Conservation (phyloP, 2,113 vertebrate genomes). For the Corythornis madagascariensis region DNA sequence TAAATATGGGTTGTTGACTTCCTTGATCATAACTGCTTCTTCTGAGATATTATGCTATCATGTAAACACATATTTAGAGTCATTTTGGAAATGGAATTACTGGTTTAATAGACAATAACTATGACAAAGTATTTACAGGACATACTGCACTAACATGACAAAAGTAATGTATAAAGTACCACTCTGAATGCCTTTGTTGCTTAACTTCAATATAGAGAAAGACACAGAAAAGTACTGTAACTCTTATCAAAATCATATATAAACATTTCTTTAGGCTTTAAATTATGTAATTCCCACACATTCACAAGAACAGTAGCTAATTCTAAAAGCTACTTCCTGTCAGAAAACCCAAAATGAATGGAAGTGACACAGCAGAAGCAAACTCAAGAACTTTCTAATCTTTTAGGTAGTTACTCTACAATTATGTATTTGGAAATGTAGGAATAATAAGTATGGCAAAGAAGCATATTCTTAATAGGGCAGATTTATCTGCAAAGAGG, state of each 20-base stretch:
- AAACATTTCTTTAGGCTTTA: background rate
- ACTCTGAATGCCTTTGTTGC: constrained; percentile 5
- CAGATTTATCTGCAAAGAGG: background rate
- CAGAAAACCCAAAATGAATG: background rate
- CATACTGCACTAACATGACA: background rate
- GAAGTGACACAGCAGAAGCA: background rate
- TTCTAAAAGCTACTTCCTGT: background rate
- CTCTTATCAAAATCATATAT: background rate
- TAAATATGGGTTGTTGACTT: constrained; percentile 30
- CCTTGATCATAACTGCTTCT: constrained; percentile 38
- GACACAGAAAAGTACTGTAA: background rate
- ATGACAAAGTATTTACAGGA: constrained; percentile 21
- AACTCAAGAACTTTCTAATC: background rate
- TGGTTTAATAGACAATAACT: constrained; percentile 30
- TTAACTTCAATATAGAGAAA: background rate
- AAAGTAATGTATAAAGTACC: constrained; percentile 7
- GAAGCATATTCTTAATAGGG: background rate
- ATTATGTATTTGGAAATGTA: background rate
- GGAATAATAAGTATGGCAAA: background rate
- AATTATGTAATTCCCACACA: background rate
- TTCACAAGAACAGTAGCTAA: background rate
- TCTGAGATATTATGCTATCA: constrained; percentile 22
- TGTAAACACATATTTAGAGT: constrained; percentile 54
- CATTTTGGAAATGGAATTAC: constrained; percentile 55
- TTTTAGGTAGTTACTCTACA: background rate